Conservation (phyloP, 1,140 invertebrate genomes). For the Carcinoscorpius rotundicauda region DNA sequence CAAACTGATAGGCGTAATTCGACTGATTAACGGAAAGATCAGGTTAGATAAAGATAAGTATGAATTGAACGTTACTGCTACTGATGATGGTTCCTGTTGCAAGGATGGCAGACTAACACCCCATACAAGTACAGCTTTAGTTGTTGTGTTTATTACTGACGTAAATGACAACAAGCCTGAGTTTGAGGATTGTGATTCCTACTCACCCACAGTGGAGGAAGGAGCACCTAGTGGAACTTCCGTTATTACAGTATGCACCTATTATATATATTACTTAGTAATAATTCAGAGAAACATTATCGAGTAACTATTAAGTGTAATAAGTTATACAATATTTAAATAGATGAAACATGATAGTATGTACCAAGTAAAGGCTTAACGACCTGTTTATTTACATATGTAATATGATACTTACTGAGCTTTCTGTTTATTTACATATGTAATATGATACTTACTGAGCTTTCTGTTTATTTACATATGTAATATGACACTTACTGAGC, state of each 20-base stretch:
- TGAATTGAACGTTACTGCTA: constrained; percentile 83
- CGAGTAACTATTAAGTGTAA: neutral
- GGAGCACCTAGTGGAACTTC: constrained; percentile 82
- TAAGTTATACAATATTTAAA: neutral
- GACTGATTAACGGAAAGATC: constrained; percentile 69
- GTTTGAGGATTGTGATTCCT: constrained; percentile 82
- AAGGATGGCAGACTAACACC: constrained; percentile 68
- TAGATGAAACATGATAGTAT: too few relatives aligned
- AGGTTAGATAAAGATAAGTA: constrained; percentile 68
- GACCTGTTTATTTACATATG: too few relatives aligned
- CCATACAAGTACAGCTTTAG: constrained; percentile 86
- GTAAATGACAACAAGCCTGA: constrained; percentile 92
- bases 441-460: too few relatives aligned
- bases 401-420: too few relatives aligned
- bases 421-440: too few relatives aligned
- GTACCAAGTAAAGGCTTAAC: too few relatives aligned
- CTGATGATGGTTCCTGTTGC: constrained; percentile 87
- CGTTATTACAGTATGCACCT: constrained; percentile 54
- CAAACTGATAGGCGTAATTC: constrained; percentile 55
- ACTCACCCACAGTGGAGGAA: constrained; percentile 76
- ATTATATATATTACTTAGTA: neutral
- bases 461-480: too few relatives aligned
- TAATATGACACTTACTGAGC: too few relatives aligned
- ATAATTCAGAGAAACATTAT: too few relatives aligned
- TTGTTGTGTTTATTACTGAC: constrained; percentile 91